Percentiles rank a stretch among this genome's conserved stretches.
Conservation (phyloP, 2,113 vertebrate species). For the Excalfactoria chinensis region DNA sequence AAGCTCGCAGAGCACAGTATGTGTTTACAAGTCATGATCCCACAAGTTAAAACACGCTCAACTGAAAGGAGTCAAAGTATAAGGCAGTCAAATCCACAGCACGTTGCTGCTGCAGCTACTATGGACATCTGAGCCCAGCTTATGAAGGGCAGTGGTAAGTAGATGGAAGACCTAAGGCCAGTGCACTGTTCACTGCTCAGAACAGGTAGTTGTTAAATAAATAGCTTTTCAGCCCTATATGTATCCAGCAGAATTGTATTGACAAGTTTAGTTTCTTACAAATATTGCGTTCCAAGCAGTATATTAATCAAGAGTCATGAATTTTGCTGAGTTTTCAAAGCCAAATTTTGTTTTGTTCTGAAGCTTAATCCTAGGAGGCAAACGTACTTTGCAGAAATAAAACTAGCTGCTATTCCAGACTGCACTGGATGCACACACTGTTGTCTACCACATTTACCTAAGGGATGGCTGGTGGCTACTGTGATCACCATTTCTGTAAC, state of each 20-base stretch:
- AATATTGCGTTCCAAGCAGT: neutral
- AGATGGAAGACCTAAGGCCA: neutral
- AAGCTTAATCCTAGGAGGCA: neutral
- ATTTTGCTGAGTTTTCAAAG: neutral
- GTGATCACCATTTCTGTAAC: neutral
- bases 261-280: neutral
- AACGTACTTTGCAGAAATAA: neutral
- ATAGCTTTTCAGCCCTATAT: neutral
- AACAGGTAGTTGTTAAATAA: neutral
- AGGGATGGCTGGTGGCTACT: neutral
- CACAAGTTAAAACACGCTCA: rapidly evolving
- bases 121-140: neutral
- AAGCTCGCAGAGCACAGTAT: neutral
- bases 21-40: neutral
- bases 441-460: neutral
- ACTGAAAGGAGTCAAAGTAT: neutral
- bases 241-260: neutral
- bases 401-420: neutral
- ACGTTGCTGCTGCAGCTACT: neutral
- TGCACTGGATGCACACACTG: neutral
- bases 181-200: rapidly evolving
- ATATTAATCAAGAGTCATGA: neutral
- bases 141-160: neutral
- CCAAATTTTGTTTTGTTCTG: slow-evolving; percentile 11
- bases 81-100: neutral